Evolutionary conservation across 1,140 invertebrate genomes (phyloP), one percentile per base, ranked within the genome.

Genomic region (Eubasilissa regina): DNA sequence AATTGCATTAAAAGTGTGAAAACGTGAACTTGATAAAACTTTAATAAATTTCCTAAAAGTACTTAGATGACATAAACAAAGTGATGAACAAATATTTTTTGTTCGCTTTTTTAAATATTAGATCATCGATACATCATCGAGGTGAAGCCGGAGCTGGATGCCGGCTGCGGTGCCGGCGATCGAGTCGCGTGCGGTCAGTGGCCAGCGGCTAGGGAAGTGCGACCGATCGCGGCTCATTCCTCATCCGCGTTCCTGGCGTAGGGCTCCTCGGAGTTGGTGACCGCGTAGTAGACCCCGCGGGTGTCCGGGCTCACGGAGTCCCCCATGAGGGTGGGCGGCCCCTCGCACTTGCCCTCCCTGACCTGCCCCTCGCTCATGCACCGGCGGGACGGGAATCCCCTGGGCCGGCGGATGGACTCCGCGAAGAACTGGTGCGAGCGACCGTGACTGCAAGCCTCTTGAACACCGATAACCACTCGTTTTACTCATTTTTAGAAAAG

Each of bases 391-490:
- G 13, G 47, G 47, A 48, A 48, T 48, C 47, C 47, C 8, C 7
- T 9, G 47, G 8, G 47, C 47, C 13, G 47, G 45, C 89, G 86
- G 15, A 95, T 92, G 15, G 93, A 94, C 85, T 94, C 93, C 0
- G 89, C 91, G 79, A 92, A 95, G 83, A 92, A 95, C 70, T 91
- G 86, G 78, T 91, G 91, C 0, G 94, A 90, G 64, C 94, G 88
- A 64, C 92, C 92, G 83, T 95, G 94, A 84, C 94, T 95, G 85
- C 94, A 95, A n/a, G 91, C 91, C 81, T 93, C 94, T 95, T 81
- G 11, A 75, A 78, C 15, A 62, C n/a, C n/a, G n/a, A n/a, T n/a
- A n/a, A n/a, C n/a, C n/a, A n/a, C n/a, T n/a, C n/a, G n/a, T n/a
- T n/a, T n/a, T n/a, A n/a, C n/a, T n/a, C n/a, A n/a, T n/a, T n/a